phyloP scores from a whole-genome alignment of 2,797 vertebrate genomes.

The Acipenser ruthenus region DNA sequence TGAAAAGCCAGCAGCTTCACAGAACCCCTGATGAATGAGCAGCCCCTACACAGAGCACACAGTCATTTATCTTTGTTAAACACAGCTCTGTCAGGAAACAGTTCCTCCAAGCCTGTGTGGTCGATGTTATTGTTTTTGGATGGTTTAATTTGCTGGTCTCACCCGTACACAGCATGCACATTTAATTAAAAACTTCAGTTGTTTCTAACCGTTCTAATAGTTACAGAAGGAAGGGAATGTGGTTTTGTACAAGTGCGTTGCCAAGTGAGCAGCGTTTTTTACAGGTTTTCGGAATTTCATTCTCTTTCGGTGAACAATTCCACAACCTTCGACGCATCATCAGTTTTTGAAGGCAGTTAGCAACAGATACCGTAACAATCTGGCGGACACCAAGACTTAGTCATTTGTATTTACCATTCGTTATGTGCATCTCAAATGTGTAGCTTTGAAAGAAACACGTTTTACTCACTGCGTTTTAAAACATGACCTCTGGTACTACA shows the following conservation, averaged over 20 bases:
- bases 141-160: background rate
- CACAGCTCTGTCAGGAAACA: constrained; percentile 26
- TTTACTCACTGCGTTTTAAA: too few relatives aligned
- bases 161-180: constrained; percentile 29
- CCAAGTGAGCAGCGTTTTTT: constrained; percentile 3
- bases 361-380: too few relatives aligned
- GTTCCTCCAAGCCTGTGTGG: constrained; percentile 13
- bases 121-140: background rate
- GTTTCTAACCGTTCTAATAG: background rate
- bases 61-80: constrained; percentile 40
- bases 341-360: too few relatives aligned
- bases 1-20: constrained; percentile 29
- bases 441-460: too few relatives aligned
- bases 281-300: too few relatives aligned
- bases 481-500: too few relatives aligned
- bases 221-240: background rate
- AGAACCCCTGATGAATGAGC: constrained; percentile 29
- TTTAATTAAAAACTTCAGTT: constrained; percentile 20
- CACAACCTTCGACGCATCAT: too few relatives aligned
- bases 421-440: too few relatives aligned
- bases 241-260: background rate
- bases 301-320: too few relatives aligned
- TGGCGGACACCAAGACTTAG: too few relatives aligned
- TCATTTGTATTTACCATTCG: too few relatives aligned
- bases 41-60: constrained; percentile 19